Evolutionary conservation across 2,888 invertebrate species (phyloP), one percentile per base, ranked within the genome.

Genomic region (Heliconius erato): DNA sequence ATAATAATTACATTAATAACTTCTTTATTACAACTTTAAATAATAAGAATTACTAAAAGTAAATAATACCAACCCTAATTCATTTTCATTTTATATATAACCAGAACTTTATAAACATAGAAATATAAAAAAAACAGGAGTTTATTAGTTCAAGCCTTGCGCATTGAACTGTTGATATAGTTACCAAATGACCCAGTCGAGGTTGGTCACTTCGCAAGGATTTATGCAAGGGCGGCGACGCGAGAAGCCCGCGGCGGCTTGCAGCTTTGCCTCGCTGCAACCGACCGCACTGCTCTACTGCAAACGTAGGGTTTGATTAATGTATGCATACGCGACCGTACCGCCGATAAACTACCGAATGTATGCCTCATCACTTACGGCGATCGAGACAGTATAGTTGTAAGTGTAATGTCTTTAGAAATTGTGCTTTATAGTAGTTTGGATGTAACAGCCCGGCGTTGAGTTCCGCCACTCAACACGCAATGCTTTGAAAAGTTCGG

Each of bases 191-290:
- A 82, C 77, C 82, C 67, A 84, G 77, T 80, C 72, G 79, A 69
- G 65, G 81, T 74, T 79, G 84, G 84, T 83, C 85, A 85, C 78
- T 84, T 79, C 80, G 74, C 83, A 83, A 83, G 84, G 85, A 84
- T 85, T 85, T 84, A 85, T 84, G 83, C 81, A 81, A 80, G 77
- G 83, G 83, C 72, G 83, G 83, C 82, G 85, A 82, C 84, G 80
- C 76, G 83, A 82, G 74, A 80, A 81, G 83, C 82, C 84, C 82
- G 79, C 79, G 80, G 84, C 76, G 59, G 79, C 82, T 82, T 63
- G 69, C 68, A 63, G 32, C 63, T 79, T 49, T 78, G 79, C 77
- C 78, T 80, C 40, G 78, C 32, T 72, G 80, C 78, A 32, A 82
- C 59, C 40, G 78, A 79, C 82, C 82, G 74, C 80, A 80, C 74